Conservation (phyloP, 2,888 invertebrate species). For the Stenolophus ochropezus region DNA sequence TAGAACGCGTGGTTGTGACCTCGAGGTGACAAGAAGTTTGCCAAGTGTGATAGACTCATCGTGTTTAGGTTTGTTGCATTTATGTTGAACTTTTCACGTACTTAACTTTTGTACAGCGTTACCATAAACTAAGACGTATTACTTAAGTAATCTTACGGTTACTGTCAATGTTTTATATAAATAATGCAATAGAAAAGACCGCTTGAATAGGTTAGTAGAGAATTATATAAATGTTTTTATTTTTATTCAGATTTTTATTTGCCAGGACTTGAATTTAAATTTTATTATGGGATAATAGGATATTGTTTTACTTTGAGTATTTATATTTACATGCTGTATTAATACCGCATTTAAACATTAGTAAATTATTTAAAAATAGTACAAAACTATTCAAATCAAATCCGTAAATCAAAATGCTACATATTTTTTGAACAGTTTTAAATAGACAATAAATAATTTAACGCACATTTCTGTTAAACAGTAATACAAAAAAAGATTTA, state of each 20-base stretch:
- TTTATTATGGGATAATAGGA: neutral
- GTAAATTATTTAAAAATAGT: neutral
- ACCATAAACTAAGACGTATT: constrained; percentile 50
- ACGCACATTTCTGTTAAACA: neutral
- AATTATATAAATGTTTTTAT: constrained; percentile 56
- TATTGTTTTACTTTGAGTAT: neutral
- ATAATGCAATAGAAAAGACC: constrained; percentile 57
- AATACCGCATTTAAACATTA: neutral
- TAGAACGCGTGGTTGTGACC: constrained; percentile 83
- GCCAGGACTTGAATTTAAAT: constrained; percentile 39
- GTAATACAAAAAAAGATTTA: neutral
- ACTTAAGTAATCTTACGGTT: constrained; percentile 39
- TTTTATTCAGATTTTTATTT: constrained; percentile 56
- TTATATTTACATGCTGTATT: neutral
- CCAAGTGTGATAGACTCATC: constrained; percentile 52
- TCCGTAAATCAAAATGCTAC: constrained; percentile 19
- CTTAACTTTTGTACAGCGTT: constrained; percentile 59
- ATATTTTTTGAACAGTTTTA: constrained; percentile 36
- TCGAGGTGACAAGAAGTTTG: constrained; percentile 73
- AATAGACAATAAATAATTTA: constrained; percentile 17
- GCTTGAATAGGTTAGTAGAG: constrained; percentile 51
- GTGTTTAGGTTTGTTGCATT: constrained; percentile 22
- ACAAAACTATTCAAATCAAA: constrained; percentile 7
- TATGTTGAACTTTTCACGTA: constrained; percentile 49
- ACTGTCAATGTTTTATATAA: constrained; percentile 49